Evolutionary conservation across 1,140 invertebrate species (phyloP).

Genomic region (Neodiprion virginianus): DNA sequence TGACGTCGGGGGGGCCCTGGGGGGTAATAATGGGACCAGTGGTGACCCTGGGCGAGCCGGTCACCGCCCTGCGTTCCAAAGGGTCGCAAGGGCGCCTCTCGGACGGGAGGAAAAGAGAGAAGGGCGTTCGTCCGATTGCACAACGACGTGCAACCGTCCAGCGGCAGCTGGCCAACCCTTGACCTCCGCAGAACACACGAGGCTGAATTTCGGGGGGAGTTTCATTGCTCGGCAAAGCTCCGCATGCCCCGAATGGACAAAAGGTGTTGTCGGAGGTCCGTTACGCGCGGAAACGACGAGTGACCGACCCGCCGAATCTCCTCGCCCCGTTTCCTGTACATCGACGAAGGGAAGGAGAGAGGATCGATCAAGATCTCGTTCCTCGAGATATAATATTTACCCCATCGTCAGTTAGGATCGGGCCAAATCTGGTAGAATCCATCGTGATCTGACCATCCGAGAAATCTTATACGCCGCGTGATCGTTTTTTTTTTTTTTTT

Average conservation of each 20-base stretch:
- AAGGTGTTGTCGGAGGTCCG: conserved; percentile 2
- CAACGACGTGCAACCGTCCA: conserved; percentile 1
- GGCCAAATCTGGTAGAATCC: too few relatives aligned
- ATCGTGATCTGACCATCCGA: too few relatives aligned
- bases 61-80: neutral
- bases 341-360: too few relatives aligned
- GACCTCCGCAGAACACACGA: neutral
- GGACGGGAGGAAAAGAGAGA: neutral
- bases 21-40: neutral
- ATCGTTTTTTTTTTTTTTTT: too few relatives aligned
- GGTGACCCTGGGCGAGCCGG: neutral
- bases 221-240: neutral
- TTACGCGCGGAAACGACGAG: neutral
- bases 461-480: too few relatives aligned
- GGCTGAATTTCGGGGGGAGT: neutral
- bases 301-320: neutral
- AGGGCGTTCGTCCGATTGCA: neutral
- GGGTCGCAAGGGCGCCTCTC: neutral
- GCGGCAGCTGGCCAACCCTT: conserved; percentile 3
- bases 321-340: neutral
- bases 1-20: neutral
- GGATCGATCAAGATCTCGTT: too few relatives aligned
- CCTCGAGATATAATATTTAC: too few relatives aligned
- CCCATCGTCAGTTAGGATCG: too few relatives aligned
- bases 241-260: neutral